A percentile compares a stretch with the other conserved stretches of the same genome.
Conservation (phyloP, 1,140 invertebrate species). For the Cepaea nemoralis region DNA sequence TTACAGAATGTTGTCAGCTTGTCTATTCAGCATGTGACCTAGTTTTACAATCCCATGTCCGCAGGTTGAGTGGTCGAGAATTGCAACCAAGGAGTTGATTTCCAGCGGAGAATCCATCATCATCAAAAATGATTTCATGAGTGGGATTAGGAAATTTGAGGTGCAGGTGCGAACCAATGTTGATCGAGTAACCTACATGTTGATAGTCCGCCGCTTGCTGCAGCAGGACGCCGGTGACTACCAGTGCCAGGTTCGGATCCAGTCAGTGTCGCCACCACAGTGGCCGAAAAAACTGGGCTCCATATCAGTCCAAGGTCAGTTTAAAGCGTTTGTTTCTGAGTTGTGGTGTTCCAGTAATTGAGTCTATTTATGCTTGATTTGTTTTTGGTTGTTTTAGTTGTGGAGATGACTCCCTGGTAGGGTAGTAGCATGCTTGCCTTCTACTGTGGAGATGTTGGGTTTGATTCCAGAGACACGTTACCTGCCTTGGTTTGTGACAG, state of each 20-base stretch:
- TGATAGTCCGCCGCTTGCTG: constrained; percentile 56
- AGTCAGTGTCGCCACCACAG: constrained; percentile 23
- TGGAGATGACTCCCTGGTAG: too few relatives aligned
- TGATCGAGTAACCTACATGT: constrained; percentile 53
- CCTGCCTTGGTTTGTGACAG: too few relatives aligned
- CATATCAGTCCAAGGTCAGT: constrained; percentile 56
- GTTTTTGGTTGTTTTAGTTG: too few relatives aligned
- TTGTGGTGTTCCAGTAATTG: neutral
- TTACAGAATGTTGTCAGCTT: too few relatives aligned
- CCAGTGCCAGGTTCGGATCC: constrained; percentile 54
- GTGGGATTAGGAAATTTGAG: constrained; percentile 58
- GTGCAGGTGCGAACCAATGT: constrained; percentile 44
- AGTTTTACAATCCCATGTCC: too few relatives aligned
- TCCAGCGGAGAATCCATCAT: constrained; percentile 50
- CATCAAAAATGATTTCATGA: constrained; percentile 47
- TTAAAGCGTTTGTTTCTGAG: too few relatives aligned
- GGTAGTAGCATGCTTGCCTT: too few relatives aligned
- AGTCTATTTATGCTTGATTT: too few relatives aligned
- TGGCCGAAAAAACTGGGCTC: constrained; percentile 55
- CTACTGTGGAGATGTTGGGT: too few relatives aligned
- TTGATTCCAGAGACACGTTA: too few relatives aligned
- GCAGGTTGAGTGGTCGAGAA: constrained; percentile 50
- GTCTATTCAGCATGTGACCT: too few relatives aligned
- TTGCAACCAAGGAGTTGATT: constrained; percentile 43
- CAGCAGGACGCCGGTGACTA: constrained; percentile 59